These are phyloP conservation scores for Geophilus truncorum DNA, from an alignment of 2,888 invertebrate genomes.

Conservation along the genomic window DNA sequence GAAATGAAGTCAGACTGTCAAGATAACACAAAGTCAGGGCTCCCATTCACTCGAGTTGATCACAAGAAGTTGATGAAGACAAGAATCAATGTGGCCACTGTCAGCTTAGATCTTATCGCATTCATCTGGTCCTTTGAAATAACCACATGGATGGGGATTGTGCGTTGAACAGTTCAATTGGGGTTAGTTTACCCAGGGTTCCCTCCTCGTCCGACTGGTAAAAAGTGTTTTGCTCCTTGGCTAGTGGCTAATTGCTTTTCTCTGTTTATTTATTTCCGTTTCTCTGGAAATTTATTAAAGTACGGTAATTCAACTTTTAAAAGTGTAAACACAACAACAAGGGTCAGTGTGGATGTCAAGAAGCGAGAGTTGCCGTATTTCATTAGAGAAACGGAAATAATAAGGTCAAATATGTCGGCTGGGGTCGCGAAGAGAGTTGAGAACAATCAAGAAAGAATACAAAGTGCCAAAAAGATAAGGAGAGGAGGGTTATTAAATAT, in stretches of 20 bases:
- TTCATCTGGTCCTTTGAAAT: not conserved
- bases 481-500: no score
- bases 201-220: not conserved
- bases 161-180: not conserved
- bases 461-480: no score
- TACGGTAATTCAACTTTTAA: not conserved
- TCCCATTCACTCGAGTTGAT: not conserved
- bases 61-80: conserved; percentile 20
- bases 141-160: not conserved
- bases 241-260: not conserved
- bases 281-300: no score
- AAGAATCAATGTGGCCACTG: conserved; percentile 21
- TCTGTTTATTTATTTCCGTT: not conserved
- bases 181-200: not conserved
- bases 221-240: no score
- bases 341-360: not conserved
- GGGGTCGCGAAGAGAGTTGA: not conserved
- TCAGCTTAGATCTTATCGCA: conserved; percentile 19
- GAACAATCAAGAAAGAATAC: not conserved
- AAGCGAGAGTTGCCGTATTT: not conserved
- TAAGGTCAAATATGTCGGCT: not conserved
- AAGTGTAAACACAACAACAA: not conserved
- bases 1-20: conserved; percentile 18
- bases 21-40: not conserved
- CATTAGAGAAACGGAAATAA: not conserved